Evolutionary conservation across 2,113 vertebrate species (phyloP).

Genomic region (Ovis canadensis): DNA sequence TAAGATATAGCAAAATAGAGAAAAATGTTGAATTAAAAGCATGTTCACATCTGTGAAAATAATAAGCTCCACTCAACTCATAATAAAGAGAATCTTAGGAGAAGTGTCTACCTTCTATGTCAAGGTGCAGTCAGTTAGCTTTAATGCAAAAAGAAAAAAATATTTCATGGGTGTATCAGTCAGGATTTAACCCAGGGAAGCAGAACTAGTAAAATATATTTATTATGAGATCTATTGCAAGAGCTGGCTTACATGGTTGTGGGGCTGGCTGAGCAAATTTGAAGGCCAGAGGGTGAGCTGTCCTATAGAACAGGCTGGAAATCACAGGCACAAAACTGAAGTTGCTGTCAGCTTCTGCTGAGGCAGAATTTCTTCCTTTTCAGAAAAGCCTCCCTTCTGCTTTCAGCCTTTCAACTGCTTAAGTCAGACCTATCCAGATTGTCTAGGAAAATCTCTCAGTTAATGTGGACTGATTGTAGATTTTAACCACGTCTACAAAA

Average conservation of each 20-base stretch:
- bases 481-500: not conserved
- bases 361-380: not conserved
- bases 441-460: not conserved
- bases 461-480: not conserved
- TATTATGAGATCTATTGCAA: not conserved
- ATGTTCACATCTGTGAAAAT: not conserved
- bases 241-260: not conserved
- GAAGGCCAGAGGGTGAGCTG: not conserved
- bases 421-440: not conserved
- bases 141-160: not conserved
- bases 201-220: not conserved
- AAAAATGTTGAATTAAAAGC: not conserved
- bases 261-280: not conserved
- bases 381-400: not conserved
- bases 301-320: not conserved
- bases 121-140: not conserved
- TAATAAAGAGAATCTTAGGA: not conserved
- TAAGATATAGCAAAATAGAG: not conserved
- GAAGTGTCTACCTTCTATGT: not conserved
- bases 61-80: not conserved
- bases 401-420: not conserved
- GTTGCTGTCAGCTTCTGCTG: not conserved
- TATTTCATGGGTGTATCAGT: not conserved
- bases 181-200: not conserved
- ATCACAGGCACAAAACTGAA: not conserved